phyloP scores from a whole-genome alignment of 2,888 invertebrate species.

The Drosophila demipolita region DNA sequence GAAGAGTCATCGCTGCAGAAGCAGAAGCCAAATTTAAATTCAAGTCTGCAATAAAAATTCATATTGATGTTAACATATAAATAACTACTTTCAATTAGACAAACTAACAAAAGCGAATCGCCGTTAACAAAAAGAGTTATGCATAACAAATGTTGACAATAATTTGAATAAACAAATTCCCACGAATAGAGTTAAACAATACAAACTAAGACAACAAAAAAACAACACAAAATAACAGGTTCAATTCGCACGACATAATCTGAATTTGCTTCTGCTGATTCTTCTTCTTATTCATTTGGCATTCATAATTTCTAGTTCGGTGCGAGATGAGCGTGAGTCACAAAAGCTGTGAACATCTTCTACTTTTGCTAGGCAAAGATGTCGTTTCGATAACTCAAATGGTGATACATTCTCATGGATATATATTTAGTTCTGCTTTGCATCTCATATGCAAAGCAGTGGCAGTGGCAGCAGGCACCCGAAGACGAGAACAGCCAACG shows the following conservation, averaged over 20 bases:
- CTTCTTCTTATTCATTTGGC: slow-evolving; percentile 44
- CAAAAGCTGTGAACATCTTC: neutral
- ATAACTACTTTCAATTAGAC: slow-evolving; percentile 78
- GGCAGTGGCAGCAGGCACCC: slow-evolving; percentile 21
- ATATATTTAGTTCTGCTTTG: slow-evolving; percentile 39
- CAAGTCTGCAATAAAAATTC: slow-evolving; percentile 44
- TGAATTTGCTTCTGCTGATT: neutral
- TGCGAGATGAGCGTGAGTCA: slow-evolving; percentile 23
- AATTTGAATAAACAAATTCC: slow-evolving; percentile 79
- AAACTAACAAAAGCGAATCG: slow-evolving; percentile 58
- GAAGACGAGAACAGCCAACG: slow-evolving; percentile 50
- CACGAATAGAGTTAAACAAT: slow-evolving; percentile 46
- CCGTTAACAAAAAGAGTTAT: slow-evolving; percentile 67
- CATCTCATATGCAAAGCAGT: slow-evolving; percentile 75
- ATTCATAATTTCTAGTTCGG: slow-evolving; percentile 79
- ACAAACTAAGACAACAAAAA: neutral
- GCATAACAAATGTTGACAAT: slow-evolving; percentile 64
- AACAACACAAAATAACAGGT: slow-evolving; percentile 18
- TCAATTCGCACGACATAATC: slow-evolving; percentile 64
- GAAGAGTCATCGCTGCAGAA: slow-evolving; percentile 58
- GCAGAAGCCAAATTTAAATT: slow-evolving; percentile 53
- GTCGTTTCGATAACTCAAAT: slow-evolving; percentile 66
- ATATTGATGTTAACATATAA: slow-evolving; percentile 74
- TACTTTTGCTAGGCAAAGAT: slow-evolving; percentile 8
- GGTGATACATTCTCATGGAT: slow-evolving; percentile 52